Conservation (phyloP, 2,888 invertebrate genomes). For the Crioceris asparagi region DNA sequence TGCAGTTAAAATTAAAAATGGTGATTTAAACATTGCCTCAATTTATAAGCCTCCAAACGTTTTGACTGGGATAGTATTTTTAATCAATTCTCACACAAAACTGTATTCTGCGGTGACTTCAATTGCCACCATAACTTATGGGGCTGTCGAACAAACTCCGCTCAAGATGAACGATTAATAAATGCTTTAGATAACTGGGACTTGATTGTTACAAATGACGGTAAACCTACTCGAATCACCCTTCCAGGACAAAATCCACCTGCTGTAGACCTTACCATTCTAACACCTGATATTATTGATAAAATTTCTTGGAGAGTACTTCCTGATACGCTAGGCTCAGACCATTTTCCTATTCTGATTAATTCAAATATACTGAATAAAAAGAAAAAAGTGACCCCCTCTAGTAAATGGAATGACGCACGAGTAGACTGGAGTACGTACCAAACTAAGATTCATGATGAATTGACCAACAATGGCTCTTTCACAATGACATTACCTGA, state of each 20-base stretch:
- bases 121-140: too few species aligned
- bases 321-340: conserved; percentile 5
- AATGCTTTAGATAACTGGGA: conserved; percentile 2
- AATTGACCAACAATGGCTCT: too few species aligned
- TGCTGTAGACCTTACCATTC: conserved; percentile 5
- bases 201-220: conserved; percentile 3
- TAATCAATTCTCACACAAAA: too few species aligned
- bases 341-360: conserved; percentile 6
- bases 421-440: conserved; percentile 5
- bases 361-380: neutral
- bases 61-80: too few species aligned
- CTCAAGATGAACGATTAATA: conserved; percentile 2
- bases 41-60: too few species aligned
- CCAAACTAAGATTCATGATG: too few species aligned
- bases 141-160: neutral
- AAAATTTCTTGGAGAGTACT: conserved; percentile 6
- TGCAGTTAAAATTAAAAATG: too few species aligned
- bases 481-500: too few species aligned
- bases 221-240: conserved; percentile 6
- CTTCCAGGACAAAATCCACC: conserved; percentile 3
- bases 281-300: conserved; percentile 3
- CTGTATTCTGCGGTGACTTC: too few species aligned
- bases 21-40: too few species aligned
- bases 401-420: conserved; percentile 5
- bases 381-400: conserved; percentile 3